Base-by-base conservation (phyloP, 2,797 vertebrate genomes). In the Myiothlypis chrysogaster region DNA sequence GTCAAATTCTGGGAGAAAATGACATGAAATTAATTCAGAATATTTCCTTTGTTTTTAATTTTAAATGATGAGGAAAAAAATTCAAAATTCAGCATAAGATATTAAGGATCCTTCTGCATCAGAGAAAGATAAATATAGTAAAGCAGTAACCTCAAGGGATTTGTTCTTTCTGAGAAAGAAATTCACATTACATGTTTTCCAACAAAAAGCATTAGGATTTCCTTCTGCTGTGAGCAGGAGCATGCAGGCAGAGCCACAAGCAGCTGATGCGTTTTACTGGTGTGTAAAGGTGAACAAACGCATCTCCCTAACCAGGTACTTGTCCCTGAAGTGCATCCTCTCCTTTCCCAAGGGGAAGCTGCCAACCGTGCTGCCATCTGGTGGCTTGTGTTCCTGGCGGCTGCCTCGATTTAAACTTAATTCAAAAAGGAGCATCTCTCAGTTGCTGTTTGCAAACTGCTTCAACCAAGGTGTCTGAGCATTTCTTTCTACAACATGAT, bases 271-370 rank as follows among this genome's bases (percentile, higher is more conserved):
- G 8, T 59, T 91, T 75, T 60, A 27, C 8, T 16, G 12, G 4
- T 43, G 8, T 52, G 35, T n/a, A 46, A 87, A 59, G 19, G 9
- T 12, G 63, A 85, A 30, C 23, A 65, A 35, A 27, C 52, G 8
- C 15, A 9, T 2, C 3, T 14, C 2, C 7, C 23, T 59, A 56
- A 15, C 6, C 35, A 35, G 14, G 21, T 23, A 7, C 14, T 14
- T 35, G 44, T 39, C 46, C 8, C 23, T 22, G 14, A 41, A 41
- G 4, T 1, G 1, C 0, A 24, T 2, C 32, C 8, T 10, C 9
- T 12, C 15, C 24, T 24, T n/a, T 53, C 41, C 4, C 1, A 10
- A 17, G 12, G 12, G 30, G 23, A 32, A 30, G 3, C 4, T 68
- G 64, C 16, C 86, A 50, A 3, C 30, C 5, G 0, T 73, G 72